These are phyloP conservation scores for Solenodon paradoxus DNA, from an alignment of 2,113 vertebrate genomes.

Conservation along the genomic window DNA sequence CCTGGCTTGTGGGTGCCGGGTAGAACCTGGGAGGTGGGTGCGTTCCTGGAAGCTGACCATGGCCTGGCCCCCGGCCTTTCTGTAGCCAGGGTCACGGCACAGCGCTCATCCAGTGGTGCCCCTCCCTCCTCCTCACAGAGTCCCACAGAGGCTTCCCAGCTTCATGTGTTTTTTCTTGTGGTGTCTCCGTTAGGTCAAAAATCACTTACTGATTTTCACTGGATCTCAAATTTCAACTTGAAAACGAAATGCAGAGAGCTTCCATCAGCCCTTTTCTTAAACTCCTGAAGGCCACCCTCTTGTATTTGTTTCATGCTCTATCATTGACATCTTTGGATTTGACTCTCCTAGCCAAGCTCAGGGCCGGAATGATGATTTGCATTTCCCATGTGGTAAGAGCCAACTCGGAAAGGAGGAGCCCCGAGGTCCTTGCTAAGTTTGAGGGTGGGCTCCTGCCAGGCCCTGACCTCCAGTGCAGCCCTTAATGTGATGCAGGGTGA, in stretches of 20 bases:
- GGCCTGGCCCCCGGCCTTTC: background rate
- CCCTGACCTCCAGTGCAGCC: background rate
- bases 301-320: background rate
- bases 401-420: background rate
- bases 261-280: background rate
- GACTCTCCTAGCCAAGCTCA: background rate
- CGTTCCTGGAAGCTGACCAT: slow-evolving; percentile 16
- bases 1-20: background rate
- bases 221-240: slow-evolving; percentile 28
- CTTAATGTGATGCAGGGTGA: accelerated
- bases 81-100: background rate
- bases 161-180: background rate
- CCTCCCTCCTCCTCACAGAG: background rate
- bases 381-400: background rate
- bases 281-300: background rate
- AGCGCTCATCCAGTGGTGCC: accelerated
- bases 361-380: background rate
- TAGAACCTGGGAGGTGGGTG: background rate
- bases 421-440: background rate
- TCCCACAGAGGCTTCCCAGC: too few relatives aligned
- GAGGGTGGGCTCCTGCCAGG: background rate
- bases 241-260: slow-evolving; percentile 1
- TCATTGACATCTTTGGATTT: background rate
- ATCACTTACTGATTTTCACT: slow-evolving; percentile 11
- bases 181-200: background rate